These are phyloP conservation scores for Drosophila kanekoi DNA, from an alignment of 2,888 invertebrate genomes.

Conservation along the genomic window DNA sequence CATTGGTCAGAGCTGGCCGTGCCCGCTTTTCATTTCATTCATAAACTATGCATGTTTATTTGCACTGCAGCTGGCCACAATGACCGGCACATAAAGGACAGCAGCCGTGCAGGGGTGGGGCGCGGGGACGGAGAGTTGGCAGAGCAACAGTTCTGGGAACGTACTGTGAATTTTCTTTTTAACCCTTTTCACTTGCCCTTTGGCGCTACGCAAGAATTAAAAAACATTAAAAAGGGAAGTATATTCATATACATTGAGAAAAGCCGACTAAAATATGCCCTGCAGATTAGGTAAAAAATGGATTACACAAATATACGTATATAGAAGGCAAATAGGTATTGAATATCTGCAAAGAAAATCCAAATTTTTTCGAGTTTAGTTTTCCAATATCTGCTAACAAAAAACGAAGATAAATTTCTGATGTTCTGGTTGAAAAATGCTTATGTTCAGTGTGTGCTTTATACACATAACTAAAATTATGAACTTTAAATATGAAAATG, in stretches of 20 bases:
- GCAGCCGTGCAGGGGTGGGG: background rate
- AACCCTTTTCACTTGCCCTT: conserved; percentile 63
- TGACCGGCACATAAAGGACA: conserved; percentile 57
- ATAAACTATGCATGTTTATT: conserved; percentile 78
- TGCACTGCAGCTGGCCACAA: conserved; percentile 74
- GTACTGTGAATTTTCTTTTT: conserved; percentile 23
- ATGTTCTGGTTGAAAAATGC: too few species aligned
- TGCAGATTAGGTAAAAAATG: background rate
- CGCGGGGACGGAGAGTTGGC: background rate
- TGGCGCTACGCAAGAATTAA: conserved; percentile 44
- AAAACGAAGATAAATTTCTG: too few species aligned
- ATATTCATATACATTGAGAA: background rate
- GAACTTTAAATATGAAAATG: too few species aligned
- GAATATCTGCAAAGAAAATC: too few species aligned
- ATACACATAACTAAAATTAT: too few species aligned
- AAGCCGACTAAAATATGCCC: conserved; percentile 1
- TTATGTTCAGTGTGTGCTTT: too few species aligned
- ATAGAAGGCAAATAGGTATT: too few species aligned
- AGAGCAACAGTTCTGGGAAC: conserved; percentile 13
- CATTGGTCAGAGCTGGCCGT: conserved; percentile 41
- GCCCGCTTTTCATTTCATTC: conserved; percentile 74
- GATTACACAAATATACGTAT: too few species aligned
- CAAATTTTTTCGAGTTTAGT: too few species aligned
- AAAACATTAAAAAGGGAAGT: conserved; percentile 7
- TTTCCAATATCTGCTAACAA: too few species aligned